Base-by-base conservation (phyloP, 2,113 vertebrate species). In the Carollia perspicillata region DNA sequence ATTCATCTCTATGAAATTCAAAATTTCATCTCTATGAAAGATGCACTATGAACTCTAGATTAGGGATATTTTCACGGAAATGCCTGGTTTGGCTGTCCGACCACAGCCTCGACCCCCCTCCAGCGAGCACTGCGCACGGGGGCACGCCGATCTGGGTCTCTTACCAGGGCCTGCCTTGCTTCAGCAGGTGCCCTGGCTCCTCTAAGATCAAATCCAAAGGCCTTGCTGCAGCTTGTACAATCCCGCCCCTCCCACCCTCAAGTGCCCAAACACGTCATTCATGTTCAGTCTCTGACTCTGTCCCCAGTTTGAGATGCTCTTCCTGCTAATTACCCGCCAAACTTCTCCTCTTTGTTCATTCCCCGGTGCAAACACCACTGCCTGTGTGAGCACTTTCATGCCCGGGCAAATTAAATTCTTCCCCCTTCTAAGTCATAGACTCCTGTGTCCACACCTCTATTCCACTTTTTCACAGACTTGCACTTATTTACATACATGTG, bases 91-190 rank as follows among this genome's bases (percentile, higher is more conserved):
- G 18, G 68, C 11, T 80, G 89, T 71, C 74, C 42, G 79, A 33
- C 30, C 44, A 30, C 11, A 18, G 37, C 14, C 40, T 17, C 18
- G 10, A 3, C 20, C 23, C 33, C 1, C 11, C 37, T 47, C 65
- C 16, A 55, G 0, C 3, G 40, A 68, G 26, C 40, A 33, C 40
- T 11, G n/a, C 1, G 9, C 49, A 40, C 0, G 6, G 49, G 0
- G 49, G 42, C 1, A 20, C 2, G 28, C 28, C 53, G 23, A 26
- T 8, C 35, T 7, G 26, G 26, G 14, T 5, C 33, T 22, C 28
- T 44, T 20, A 26, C 2, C 11, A 2, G 14, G 7, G 35, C 47
- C 22, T 30, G 75, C 80, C 14, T 37, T 30, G 66, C 49, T 69
- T 53, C n/a, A n/a, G 60, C 20, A 74, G 90, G 35, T 30, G 49